Evolutionary conservation across 1,140 invertebrate species (phyloP), one percentile per base, ranked within the genome.

Genomic region (Steinernema khuongi): DNA sequence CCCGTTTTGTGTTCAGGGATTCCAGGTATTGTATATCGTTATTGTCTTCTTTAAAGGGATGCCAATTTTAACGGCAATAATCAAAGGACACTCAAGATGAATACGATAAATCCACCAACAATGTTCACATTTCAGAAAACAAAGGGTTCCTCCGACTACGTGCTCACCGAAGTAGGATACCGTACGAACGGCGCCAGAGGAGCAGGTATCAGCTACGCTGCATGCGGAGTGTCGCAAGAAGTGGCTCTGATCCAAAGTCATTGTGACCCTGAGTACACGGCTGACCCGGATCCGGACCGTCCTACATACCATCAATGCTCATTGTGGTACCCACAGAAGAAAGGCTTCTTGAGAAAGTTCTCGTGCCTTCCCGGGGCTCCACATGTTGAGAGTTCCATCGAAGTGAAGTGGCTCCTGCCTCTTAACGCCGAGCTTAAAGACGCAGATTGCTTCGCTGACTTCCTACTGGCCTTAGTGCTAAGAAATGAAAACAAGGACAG

Each of bases 41-140:
- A n/a, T n/a, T n/a, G n/a, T n/a, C n/a, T n/a, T n/a, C n/a, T n/a
- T n/a, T n/a, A n/a, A n/a, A n/a, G n/a, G n/a, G n/a, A n/a, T n/a
- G n/a, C n/a, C n/a, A n/a, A n/a, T n/a, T n/a, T n/a, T n/a, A n/a
- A n/a, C n/a, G n/a, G n/a, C n/a, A n/a, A n/a, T n/a, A n/a, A n/a
- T n/a, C n/a, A n/a, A n/a, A n/a, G n/a, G n/a, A n/a, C n/a, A n/a
- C n/a, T n/a, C n/a, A n/a, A n/a, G n/a, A n/a, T n/a, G n/a, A n/a
- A n/a, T n/a, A n/a, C n/a, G n/a, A n/a, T n/a, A n/a, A n/a, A n/a
- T n/a, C n/a, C n/a, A n/a, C n/a, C n/a, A n/a, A n/a, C n/a, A n/a
- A n/a, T n/a, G n/a, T n/a, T n/a, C n/a, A n/a, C n/a, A n/a, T 17
- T 60, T 60, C 50, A 60, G 50, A 60, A 41, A 41, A 41, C 36